A percentile compares a stretch with the other conserved stretches of the same genome.
These are phyloP conservation scores for Gari tellinella DNA, from an alignment of 2,888 invertebrate genomes.

Conservation along the genomic window DNA sequence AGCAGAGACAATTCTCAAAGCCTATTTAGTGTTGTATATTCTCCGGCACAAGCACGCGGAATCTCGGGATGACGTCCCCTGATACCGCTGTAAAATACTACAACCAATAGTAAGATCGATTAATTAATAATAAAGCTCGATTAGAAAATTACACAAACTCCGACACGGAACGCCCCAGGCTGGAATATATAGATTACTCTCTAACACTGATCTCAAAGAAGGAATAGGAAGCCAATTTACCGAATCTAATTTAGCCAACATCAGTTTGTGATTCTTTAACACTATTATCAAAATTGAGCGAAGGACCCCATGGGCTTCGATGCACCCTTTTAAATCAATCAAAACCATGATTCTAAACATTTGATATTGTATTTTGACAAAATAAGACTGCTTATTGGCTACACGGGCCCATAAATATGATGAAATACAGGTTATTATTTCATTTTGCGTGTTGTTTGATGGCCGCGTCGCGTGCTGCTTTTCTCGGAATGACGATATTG, in stretches of 20 bases:
- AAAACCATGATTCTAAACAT: constrained; percentile 37
- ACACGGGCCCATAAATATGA: constrained; percentile 28
- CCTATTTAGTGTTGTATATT: constrained; percentile 42
- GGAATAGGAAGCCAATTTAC: constrained; percentile 43
- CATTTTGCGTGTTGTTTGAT: constrained; percentile 19
- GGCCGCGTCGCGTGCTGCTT: constrained; percentile 18
- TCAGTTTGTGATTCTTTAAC: constrained; percentile 60
- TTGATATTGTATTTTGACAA: constrained; percentile 30
- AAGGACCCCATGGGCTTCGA: constrained; percentile 22
- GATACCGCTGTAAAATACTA: constrained; percentile 28
- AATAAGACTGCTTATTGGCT: constrained; percentile 21
- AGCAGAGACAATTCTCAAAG: constrained; percentile 18
- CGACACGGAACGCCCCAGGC: constrained; percentile 25
- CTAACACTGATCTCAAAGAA: constrained; percentile 44
- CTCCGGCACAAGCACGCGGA: constrained; percentile 18
- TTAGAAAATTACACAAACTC: constrained; percentile 37
- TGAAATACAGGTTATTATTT: constrained; percentile 21
- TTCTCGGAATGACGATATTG: too few species aligned
- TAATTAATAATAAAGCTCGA: constrained; percentile 54
- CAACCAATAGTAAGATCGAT: constrained; percentile 26
- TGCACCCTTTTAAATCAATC: constrained; percentile 55
- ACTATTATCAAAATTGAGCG: constrained; percentile 63
- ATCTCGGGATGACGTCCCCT: constrained; percentile 29
- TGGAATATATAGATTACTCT: constrained; percentile 45
- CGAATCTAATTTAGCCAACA: constrained; percentile 51